These are phyloP conservation scores for Tinamus major DNA, from an alignment of 2,797 vertebrate genomes.

Conservation along the genomic window DNA sequence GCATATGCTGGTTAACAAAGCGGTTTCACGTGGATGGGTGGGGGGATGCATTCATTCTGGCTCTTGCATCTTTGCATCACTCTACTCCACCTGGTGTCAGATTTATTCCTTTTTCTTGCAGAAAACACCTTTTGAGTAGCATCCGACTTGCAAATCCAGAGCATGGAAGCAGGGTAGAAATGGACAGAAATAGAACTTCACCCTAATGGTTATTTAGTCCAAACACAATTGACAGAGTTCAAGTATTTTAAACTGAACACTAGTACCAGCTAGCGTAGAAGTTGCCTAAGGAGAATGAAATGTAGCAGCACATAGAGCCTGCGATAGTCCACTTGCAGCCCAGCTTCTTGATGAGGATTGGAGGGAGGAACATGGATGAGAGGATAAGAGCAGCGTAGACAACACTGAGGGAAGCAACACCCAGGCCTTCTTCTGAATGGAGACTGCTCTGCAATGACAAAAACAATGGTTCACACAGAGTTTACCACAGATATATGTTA, in stretches of 20 bases:
- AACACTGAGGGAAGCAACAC: conserved; percentile 90
- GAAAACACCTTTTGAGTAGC: neutral
- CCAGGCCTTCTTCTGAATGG: conserved; percentile 89
- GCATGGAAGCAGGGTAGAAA: neutral
- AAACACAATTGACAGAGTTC: neutral
- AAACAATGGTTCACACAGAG: neutral
- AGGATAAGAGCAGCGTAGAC: conserved; percentile 89
- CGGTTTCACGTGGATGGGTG: neutral
- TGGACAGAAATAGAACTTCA: neutral
- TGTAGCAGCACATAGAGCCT: conserved; percentile 90
- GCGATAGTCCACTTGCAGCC: conserved; percentile 97
- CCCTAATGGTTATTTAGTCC: neutral
- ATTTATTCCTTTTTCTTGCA: neutral
- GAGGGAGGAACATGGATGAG: conserved; percentile 94
- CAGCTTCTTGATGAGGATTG: conserved; percentile 89
- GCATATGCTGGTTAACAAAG: neutral
- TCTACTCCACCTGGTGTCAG: neutral
- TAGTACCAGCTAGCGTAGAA: conserved; percentile 92
- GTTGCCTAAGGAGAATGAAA: conserved; percentile 92
- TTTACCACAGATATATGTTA: neutral
- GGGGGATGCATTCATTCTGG: neutral
- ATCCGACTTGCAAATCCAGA: neutral
- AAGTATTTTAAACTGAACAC: neutral
- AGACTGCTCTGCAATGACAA: conserved; percentile 90
- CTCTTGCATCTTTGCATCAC: neutral